phyloP scores from a whole-genome alignment of 23 tunicate species.

The Botrylloides violaceus region DNA sequence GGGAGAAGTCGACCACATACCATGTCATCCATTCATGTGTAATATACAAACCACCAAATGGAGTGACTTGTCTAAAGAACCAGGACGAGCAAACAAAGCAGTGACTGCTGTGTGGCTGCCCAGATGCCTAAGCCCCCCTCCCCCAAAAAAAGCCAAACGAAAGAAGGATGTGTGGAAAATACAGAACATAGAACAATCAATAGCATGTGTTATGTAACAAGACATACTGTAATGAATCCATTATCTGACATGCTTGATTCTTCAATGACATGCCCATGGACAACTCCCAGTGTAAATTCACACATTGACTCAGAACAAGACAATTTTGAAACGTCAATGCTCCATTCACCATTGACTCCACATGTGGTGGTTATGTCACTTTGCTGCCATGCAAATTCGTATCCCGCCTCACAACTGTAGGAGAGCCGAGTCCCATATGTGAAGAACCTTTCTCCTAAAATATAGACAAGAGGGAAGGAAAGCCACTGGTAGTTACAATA shows the following conservation, averaged over 20 bases:
- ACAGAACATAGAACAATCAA: too few species aligned
- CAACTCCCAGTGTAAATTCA: constrained; percentile 20
- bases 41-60: too few species aligned
- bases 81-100: too few species aligned
- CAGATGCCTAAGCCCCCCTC: too few species aligned
- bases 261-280: constrained; percentile 25
- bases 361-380: constrained; percentile 20
- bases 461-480: background rate
- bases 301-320: constrained; percentile 36
- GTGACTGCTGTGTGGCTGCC: too few species aligned
- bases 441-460: constrained; percentile 1
- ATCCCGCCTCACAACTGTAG: constrained; percentile 19
- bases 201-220: too few species aligned
- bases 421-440: constrained; percentile 28
- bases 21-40: too few species aligned
- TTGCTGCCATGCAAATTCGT: constrained; percentile 28
- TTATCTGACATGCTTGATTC: constrained; percentile 20
- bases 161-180: too few species aligned
- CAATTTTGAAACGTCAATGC: constrained; percentile 9
- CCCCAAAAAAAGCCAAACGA: too few species aligned
- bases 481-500: background rate
- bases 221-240: constrained; percentile 15
- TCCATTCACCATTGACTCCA: constrained; percentile 36
- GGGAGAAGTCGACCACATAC: too few species aligned
- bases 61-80: too few species aligned